A percentile compares a stretch with the other conserved stretches of the same genome.
Conservation (phyloP, 1,140 invertebrate genomes). For the Andricus grossulariae region DNA sequence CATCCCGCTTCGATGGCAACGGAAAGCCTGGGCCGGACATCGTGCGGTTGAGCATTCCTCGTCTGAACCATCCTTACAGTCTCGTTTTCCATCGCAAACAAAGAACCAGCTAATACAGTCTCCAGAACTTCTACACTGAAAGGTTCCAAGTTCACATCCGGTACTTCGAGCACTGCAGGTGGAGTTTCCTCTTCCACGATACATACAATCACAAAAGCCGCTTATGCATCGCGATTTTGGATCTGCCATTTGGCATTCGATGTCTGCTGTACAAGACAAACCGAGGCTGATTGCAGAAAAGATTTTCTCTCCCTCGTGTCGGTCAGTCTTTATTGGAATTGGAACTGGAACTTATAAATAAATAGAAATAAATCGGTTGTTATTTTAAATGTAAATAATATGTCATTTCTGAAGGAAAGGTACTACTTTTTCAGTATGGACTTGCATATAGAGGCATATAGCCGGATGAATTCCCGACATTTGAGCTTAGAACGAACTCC, state of each 20-base stretch:
- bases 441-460: too few species aligned
- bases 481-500: too few species aligned
- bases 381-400: too few species aligned
- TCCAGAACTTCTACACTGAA: constrained; percentile 88
- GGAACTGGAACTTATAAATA: constrained; percentile 42
- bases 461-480: neutral
- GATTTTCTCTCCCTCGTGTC: constrained; percentile 72
- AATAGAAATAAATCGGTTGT: neutral
- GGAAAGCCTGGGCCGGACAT: constrained; percentile 81
- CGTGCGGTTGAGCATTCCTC: constrained; percentile 80
- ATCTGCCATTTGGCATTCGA: constrained; percentile 88
- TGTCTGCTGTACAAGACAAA: constrained; percentile 82
- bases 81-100: constrained; percentile 93
- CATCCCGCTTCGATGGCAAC: constrained; percentile 78
- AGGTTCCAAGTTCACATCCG: constrained; percentile 89
- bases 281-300: constrained; percentile 85
- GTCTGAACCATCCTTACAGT: constrained; percentile 90
- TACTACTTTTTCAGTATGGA: too few species aligned
- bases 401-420: too few species aligned
- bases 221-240: constrained; percentile 84
- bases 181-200: constrained; percentile 71
- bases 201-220: constrained; percentile 87
- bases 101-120: constrained; percentile 94
- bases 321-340: constrained; percentile 63
- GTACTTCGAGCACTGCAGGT: constrained; percentile 83